Percentiles rank a stretch among this genome's conserved stretches.
phyloP scores from a whole-genome alignment of 1,140 invertebrate genomes.

The Melitaea cinxia region DNA sequence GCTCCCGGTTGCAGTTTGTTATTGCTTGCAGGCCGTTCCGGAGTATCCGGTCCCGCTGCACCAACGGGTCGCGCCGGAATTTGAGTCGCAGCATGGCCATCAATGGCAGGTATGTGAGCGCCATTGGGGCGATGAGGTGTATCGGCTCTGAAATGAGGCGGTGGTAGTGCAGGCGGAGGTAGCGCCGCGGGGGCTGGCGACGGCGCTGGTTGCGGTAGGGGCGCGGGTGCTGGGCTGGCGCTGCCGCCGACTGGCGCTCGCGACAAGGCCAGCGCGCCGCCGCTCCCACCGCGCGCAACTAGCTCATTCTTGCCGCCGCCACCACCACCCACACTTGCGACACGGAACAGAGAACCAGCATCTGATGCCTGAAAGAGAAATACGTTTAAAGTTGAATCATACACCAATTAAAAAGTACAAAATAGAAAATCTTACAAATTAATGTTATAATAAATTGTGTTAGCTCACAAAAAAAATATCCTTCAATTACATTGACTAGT shows the following conservation, averaged over 20 bases:
- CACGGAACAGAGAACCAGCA: slow-evolving; percentile 72
- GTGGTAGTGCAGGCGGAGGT: slow-evolving; percentile 71
- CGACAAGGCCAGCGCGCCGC: slow-evolving; percentile 70
- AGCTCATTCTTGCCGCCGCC: slow-evolving; percentile 66
- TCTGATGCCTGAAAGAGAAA: slow-evolving; percentile 61
- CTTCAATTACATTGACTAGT: no score
- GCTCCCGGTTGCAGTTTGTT: slow-evolving; percentile 90
- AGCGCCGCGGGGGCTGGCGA: slow-evolving; percentile 75
- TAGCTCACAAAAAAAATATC: no score
- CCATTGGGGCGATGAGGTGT: slow-evolving; percentile 66
- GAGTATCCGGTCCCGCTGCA: slow-evolving; percentile 70
- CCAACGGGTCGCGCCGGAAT: slow-evolving; percentile 63
- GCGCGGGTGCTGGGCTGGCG: slow-evolving; percentile 73
- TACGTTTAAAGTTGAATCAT: neutral
- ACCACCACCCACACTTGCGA: slow-evolving; percentile 58
- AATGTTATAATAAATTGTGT: no score
- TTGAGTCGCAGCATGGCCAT: slow-evolving; percentile 68
- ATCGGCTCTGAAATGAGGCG: slow-evolving; percentile 70
- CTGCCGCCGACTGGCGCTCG: slow-evolving; percentile 74
- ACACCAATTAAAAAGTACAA: no score
- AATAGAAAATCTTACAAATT: no score
- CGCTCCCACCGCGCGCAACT: slow-evolving; percentile 71
- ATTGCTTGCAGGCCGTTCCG: slow-evolving; percentile 84
- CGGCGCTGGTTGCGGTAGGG: slow-evolving; percentile 73
- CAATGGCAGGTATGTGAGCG: slow-evolving; percentile 68